Percentiles rank a stretch among this genome's conserved stretches.
Evolutionary conservation across 2,797 vertebrate species (phyloP).

Genomic region (Enteromius mattozi): DNA sequence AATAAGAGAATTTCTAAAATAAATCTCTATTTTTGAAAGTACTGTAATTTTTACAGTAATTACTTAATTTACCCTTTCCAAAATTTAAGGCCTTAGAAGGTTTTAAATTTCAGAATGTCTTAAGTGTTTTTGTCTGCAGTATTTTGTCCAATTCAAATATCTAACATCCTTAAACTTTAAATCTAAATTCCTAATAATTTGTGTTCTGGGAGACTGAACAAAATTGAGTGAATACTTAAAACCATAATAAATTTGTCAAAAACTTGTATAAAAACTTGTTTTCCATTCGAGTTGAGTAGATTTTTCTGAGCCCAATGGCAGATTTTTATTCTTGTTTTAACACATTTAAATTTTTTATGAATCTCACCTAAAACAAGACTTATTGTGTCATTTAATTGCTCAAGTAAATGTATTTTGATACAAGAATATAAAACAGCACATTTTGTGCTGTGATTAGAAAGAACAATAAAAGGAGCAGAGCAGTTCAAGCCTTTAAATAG

Average conservation of each 20-base stretch:
- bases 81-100: too few species aligned
- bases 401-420: neutral
- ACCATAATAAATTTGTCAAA: neutral
- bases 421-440: neutral
- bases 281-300: too few species aligned
- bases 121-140: neutral
- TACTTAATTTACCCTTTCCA: too few species aligned
- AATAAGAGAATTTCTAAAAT: too few species aligned
- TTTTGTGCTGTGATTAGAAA: neutral
- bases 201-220: too few species aligned
- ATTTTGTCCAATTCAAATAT: neutral
- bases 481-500: neutral
- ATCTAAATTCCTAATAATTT: too few species aligned
- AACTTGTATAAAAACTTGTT: neutral
- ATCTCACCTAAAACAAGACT: neutral
- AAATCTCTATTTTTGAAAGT: too few species aligned
- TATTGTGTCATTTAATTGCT: neutral
- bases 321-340: neutral
- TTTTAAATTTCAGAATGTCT: too few species aligned
- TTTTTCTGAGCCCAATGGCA: too few species aligned
- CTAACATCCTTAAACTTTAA: neutral
- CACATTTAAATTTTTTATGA: too few species aligned
- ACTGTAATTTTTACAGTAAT: too few species aligned
- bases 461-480: neutral
- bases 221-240: neutral